Evolutionary conservation across 1,140 invertebrate species (phyloP).

Genomic region (Myzus persicae): DNA sequence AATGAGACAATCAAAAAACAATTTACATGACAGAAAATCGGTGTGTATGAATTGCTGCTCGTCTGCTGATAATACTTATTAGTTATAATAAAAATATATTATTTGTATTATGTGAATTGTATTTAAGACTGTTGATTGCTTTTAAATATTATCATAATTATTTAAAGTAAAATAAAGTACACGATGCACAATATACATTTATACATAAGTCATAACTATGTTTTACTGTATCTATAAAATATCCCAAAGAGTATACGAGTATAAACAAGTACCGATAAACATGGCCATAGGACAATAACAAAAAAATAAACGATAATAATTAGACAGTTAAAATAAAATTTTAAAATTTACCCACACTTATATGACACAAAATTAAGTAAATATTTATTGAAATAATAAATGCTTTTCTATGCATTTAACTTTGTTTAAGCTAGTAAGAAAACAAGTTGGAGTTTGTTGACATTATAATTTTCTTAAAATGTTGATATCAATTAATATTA

Average conservation of each 20-base stretch:
- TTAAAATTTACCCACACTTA: too few species aligned
- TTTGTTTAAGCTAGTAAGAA: too few species aligned
- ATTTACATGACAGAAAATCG: neutral
- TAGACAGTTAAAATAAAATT: neutral
- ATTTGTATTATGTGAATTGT: neutral
- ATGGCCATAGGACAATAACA: neutral
- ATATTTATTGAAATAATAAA: too few species aligned
- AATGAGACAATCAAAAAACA: neutral
- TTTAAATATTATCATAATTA: neutral
- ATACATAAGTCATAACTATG: neutral
- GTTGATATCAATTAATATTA: neutral
- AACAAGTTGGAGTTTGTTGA: too few species aligned
- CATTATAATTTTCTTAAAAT: neutral
- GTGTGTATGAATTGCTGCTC: neutral
- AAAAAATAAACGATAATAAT: too few species aligned
- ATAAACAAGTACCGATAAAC: neutral
- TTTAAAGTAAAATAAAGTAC: neutral
- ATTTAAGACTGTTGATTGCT: neutral
- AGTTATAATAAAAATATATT: neutral
- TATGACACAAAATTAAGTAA: too few species aligned
- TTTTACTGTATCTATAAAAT: neutral
- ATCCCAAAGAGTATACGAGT: neutral
- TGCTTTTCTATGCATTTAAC: too few species aligned
- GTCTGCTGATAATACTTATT: neutral
- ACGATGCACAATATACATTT: neutral